phyloP scores from a whole-genome alignment of 2,888 invertebrate genomes.

The Sabellastarte sp. region DNA sequence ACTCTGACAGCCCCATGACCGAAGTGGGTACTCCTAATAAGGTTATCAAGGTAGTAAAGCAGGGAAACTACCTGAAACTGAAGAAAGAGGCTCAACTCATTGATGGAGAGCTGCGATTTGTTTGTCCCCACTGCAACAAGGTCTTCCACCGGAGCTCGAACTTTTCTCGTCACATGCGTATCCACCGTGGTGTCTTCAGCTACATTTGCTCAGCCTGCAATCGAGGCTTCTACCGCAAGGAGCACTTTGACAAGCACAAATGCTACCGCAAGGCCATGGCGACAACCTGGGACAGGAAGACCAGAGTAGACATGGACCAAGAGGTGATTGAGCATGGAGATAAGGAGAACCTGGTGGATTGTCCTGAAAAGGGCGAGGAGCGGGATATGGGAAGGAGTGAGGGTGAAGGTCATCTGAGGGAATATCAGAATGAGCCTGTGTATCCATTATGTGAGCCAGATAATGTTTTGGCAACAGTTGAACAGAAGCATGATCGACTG shows the following conservation, averaged over 20 bases:
- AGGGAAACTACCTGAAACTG: conserved; percentile 28
- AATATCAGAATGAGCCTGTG: too few species aligned
- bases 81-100: conserved; percentile 24
- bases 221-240: conserved; percentile 25
- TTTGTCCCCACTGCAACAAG: conserved; percentile 28
- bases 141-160: conserved; percentile 29
- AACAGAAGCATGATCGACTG: too few species aligned
- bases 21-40: not conserved
- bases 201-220: conserved; percentile 20
- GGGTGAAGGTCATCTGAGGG: too few species aligned
- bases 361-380: too few species aligned
- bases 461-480: too few species aligned
- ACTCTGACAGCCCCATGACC: not conserved
- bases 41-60: conserved; percentile 27
- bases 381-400: too few species aligned
- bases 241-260: conserved; percentile 30
- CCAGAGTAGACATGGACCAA: conserved; percentile 6
- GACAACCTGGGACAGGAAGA: conserved; percentile 16
- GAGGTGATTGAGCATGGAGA: not conserved
- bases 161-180: conserved; percentile 32
- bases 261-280: conserved; percentile 19
- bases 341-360: not conserved
- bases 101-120: conserved; percentile 25
- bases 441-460: too few species aligned
- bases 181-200: conserved; percentile 30